Base-by-base conservation (phyloP, 1,140 invertebrate species). In the Anagrus nilaparvatae region DNA sequence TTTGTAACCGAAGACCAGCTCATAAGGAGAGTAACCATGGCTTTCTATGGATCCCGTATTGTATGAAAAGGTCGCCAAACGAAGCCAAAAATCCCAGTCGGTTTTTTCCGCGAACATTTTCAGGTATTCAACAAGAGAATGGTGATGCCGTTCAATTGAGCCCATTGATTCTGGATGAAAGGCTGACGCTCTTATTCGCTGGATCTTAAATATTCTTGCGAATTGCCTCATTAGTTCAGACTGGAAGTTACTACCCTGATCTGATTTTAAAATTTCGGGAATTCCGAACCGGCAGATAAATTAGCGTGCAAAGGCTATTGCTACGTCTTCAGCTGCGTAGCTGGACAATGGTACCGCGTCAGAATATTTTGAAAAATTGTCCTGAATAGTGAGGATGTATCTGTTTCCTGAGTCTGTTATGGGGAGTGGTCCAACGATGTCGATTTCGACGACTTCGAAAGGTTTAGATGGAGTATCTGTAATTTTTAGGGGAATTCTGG, bases 61-160 rank as follows among this genome's bases (percentile, higher is more conserved):
- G n/a, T 44, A 44, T 1, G 42, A 44, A 27, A 44, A 48, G 33
- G 33, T 40, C 3, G 51, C 48, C 28, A 48, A 52, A 5, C 46
- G 48, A 0, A 65, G 10, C 13, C 37, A 55, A 10, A 51, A 25
- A 19, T 60, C 48, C 66, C 65, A 70, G 44, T 65, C 48, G 19
- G 56, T 13, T 30, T n/a, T 8, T 14, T 30, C 23, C 6, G 38
- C 16, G 29, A 10, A 30, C 29, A 30, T 30, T 30, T 30, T 30
- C 16, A 35, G 14, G 14, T 44, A 36, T n/a, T 38, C 43, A 18
- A 49, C 25, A 12, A 49, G 38, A 2, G 33, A 31, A 10, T 39
- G 31, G 25, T 45, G 47, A 16, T 33, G 40, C 31, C 40, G 36
- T 30, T 46, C 33, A 3, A 49, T 14, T 21, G 40, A 16, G 3